Evolutionary conservation across 30 jellyfish, hydroid and myxozoan genomes (phyloP), one percentile per base, ranked within the genome.

Genomic region (Chrysaora quinquecirrha): DNA sequence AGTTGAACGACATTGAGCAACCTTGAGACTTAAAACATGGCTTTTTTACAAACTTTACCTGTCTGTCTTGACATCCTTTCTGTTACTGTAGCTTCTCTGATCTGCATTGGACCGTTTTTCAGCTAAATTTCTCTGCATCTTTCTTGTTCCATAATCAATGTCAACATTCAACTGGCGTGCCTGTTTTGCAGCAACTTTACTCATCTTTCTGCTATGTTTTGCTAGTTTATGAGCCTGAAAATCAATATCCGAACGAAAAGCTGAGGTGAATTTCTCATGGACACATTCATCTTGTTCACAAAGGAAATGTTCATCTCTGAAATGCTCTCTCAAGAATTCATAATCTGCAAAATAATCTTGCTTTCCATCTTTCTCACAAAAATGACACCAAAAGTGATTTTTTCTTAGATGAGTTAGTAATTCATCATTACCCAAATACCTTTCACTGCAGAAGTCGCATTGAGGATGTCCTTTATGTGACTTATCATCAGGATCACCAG

Each of bases 321-420:
- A 94, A 79, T 94, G 99, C 0, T 76, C 64, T 65, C 99, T 77
- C 73, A 94, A 77, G 68, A 68, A 90, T 2, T 82, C 84, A 66
- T 94, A 94, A 49, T 62, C 85, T 48, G 73, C 89, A 76, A 85
- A 94, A 56, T 94, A 94, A 25, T 87, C 97, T 61, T 94, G 99
- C 74, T 76, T 87, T 6, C 99, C 99, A 87, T 94, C 99, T 20
- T 87, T 84, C 61, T 94, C 99, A 67, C 99, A 94, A 56, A 94
- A 87, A 62, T 94, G 99, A 58, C 99, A 94, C 99, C 99, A 94
- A 71, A 94, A 94, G 47, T 94, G 99, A 70, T 78, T 87, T 73
- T 87, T 87, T 38, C 99, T 86, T 80, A 94, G 78, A 73, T 94
- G 99, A 7, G 64, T 48, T 64, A 87, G 54, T 60, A 94, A 65